Conservation (phyloP, 2,797 vertebrate genomes). For the Masticophis lateralis region DNA sequence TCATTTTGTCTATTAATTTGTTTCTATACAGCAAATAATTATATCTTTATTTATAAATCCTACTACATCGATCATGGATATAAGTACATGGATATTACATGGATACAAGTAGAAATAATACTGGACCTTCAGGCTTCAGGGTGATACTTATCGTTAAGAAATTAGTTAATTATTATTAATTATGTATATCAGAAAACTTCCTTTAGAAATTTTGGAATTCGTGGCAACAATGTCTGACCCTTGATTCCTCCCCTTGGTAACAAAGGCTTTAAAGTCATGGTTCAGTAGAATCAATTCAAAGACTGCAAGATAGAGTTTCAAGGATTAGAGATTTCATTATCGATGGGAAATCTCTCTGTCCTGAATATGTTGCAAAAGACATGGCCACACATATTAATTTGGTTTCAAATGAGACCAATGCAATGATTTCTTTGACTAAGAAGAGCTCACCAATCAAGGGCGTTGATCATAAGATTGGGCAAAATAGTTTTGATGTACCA, state of each 20-base stretch:
- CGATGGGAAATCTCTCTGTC: neutral
- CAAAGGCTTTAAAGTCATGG: neutral
- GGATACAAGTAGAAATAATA: neutral
- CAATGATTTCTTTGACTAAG: neutral
- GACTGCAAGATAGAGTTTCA: neutral
- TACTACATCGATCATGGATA: neutral
- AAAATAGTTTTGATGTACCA: neutral
- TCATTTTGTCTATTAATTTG: neutral
- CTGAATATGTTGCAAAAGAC: neutral
- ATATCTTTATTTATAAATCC: neutral
- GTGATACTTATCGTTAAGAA: neutral
- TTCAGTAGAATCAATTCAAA: neutral
- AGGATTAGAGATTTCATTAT: neutral
- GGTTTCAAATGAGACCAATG: neutral
- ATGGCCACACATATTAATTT: neutral
- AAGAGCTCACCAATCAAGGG: neutral
- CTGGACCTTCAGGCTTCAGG: neutral
- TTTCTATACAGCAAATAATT: neutral
- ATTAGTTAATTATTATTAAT: neutral
- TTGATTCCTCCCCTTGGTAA: neutral
- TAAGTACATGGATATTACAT: neutral
- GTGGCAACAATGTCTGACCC: neutral
- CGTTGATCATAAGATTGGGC: neutral
- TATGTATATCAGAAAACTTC: neutral
- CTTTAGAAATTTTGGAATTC: neutral